Percentiles rank a stretch among this genome's conserved stretches.
These are phyloP conservation scores for Margarornis squamiger DNA, from an alignment of 2,797 vertebrate genomes.

Conservation along the genomic window DNA sequence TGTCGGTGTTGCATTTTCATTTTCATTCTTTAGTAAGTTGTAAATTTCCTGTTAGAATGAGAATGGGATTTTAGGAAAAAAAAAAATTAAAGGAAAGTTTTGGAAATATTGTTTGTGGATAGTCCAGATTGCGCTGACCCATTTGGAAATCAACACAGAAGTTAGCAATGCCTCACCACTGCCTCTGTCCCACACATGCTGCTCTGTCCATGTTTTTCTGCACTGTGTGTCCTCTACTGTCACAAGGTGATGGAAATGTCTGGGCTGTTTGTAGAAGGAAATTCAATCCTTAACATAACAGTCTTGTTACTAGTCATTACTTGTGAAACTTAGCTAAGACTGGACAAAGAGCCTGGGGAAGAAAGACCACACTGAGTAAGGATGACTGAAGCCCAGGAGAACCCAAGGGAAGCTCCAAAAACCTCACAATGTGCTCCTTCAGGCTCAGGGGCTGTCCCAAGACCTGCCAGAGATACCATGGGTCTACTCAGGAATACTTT, in stretches of 20 bases:
- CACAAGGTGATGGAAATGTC: accelerated
- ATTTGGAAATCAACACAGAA: neutral
- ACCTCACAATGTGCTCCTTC: accelerated
- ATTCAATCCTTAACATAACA: neutral
- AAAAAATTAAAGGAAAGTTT: neutral
- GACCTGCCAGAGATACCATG: neutral
- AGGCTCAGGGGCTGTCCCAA: neutral
- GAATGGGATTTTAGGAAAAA: neutral
- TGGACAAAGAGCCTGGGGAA: neutral
- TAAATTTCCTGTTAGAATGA: neutral
- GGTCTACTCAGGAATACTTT: neutral
- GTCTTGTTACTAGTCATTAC: neutral
- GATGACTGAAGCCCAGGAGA: neutral
- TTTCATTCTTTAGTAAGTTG: neutral
- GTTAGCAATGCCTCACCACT: neutral
- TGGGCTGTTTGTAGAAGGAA: neutral
- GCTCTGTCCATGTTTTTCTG: neutral
- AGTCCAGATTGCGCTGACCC: neutral
- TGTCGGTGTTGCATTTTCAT: neutral
- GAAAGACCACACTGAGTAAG: neutral
- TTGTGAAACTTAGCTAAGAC: neutral
- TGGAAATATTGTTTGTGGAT: neutral
- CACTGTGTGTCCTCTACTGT: neutral
- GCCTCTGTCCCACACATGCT: neutral
- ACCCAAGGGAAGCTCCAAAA: neutral